Base-by-base conservation (phyloP, 2,888 invertebrate genomes). In the Pristionchus japonicus region DNA sequence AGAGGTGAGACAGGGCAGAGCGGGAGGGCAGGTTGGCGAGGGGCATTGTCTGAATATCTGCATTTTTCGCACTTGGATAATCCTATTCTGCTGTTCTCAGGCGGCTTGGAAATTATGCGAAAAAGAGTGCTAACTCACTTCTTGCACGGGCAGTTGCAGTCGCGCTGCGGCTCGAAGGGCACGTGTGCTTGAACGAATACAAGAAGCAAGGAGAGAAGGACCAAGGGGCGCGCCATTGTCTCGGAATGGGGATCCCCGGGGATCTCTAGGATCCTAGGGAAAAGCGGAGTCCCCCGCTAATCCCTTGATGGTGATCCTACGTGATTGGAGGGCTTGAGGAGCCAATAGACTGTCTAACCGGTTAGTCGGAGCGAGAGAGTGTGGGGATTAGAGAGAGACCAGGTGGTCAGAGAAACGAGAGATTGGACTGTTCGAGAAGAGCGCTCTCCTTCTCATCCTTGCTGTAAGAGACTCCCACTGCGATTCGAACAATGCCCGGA, bases 271-370 rank as follows among this genome's bases (percentile, higher is more conserved):
- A 61, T 17, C n/a, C 11, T 23, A 61, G 61, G 31, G 64, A 67
- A 13, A 67, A 9, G 64, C 11, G 31, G 31, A 17, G 74, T 23
- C 70, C 23, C 70, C 70, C 31, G 70, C 47, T 77, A 77, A 77
- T 77, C 77, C 77, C 40, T 43, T 77, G 77, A 77, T 77, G 77
- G 43, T 77, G 43, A 77, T 77, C 77, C 77, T 77, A 23, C 43
- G 3, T 77, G 77, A 77, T 77, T 77, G 77, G n/a, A 23, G 70
- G 70, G 20, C 13, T n/a, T 43, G n/a, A n/a, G n/a, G n/a, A n/a
- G n/a, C 43, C 7, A 43, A 23, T 6, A 27, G n/a, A 43, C 43
- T 77, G n/a, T 2, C n/a, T 77, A 27, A 4, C 34, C 11, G 67
- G 67, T 31, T 34, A 67, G 67, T 15, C 11, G 15, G 67, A 9